A percentile compares a stretch with the other conserved stretches of the same genome.
phyloP scores from a whole-genome alignment of 2,113 vertebrate species.

The Dermatemys mawii region DNA sequence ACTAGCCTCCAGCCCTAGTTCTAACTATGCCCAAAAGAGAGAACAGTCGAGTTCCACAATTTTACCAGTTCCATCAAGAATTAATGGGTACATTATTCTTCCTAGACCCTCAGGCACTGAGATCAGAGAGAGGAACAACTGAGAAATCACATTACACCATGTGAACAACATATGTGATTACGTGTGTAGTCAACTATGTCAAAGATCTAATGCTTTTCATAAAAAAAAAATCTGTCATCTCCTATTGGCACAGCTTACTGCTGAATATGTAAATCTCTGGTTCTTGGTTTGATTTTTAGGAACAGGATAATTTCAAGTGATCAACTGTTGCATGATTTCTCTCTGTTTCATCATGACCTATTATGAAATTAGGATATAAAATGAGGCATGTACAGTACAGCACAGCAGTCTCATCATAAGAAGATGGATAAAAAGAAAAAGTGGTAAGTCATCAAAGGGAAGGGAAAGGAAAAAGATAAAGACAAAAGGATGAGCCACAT shows the following conservation, averaged over 20 bases:
- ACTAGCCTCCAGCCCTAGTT: neutral
- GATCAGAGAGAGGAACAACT: neutral
- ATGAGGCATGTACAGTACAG: neutral
- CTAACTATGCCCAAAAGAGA: conserved; percentile 6
- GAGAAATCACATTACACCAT: neutral
- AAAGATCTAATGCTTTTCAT: neutral
- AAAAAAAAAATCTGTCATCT: neutral
- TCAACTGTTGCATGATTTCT: neutral
- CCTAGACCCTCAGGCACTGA: neutral
- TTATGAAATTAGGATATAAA: neutral
- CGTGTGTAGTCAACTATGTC: neutral
- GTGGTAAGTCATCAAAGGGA: conserved; percentile 60
- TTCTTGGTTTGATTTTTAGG: neutral
- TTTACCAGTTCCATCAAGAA: neutral
- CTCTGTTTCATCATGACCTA: neutral
- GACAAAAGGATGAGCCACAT: conserved; percentile 25
- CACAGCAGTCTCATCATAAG: neutral
- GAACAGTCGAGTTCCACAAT: neutral
- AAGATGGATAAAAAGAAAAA: conserved; percentile 29
- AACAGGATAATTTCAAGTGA: neutral
- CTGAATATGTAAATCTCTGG: neutral
- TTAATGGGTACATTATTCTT: neutral
- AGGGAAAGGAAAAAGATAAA: conserved; percentile 39
- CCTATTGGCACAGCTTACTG: neutral
- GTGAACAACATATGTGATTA: rapidly evolving